These are phyloP conservation scores for Zygothrica quintamaculata DNA, from an alignment of 2,888 invertebrate genomes.

Conservation along the genomic window DNA sequence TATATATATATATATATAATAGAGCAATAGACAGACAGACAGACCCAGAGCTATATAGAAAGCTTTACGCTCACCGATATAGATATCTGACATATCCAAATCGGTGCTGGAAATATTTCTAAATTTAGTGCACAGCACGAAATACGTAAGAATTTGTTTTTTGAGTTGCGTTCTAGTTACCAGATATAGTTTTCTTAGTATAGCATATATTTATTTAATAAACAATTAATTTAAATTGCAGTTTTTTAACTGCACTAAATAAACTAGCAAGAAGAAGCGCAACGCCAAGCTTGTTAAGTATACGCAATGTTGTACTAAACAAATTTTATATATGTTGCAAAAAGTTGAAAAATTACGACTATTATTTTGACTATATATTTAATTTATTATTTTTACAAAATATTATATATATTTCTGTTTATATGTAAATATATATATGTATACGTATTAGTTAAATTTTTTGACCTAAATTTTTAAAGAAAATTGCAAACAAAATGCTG, in stretches of 20 bases:
- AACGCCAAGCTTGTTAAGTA: slow-evolving; percentile 17
- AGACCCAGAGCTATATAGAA: no score
- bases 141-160: slow-evolving; percentile 20
- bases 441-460: not conserved
- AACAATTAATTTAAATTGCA: no score
- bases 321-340: no score
- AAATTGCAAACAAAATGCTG: no score
- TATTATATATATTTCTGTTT: not conserved
- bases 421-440: not conserved
- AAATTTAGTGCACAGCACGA: slow-evolving; percentile 38
- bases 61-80: slow-evolving; percentile 12
- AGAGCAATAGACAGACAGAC: no score
- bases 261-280: no score
- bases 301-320: slow-evolving; percentile 12
- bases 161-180: slow-evolving; percentile 45
- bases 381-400: no score
- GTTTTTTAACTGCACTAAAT: no score
- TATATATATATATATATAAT: not conserved
- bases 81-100: slow-evolving; percentile 41
- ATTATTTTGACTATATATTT: no score
- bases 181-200: slow-evolving; percentile 5
- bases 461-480: slow-evolving; percentile 31
- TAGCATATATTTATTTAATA: no score
- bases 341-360: no score
- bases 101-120: slow-evolving; percentile 54